phyloP scores from a whole-genome alignment of 1,140 invertebrate species.

The Gonioctena quinquepunctata region DNA sequence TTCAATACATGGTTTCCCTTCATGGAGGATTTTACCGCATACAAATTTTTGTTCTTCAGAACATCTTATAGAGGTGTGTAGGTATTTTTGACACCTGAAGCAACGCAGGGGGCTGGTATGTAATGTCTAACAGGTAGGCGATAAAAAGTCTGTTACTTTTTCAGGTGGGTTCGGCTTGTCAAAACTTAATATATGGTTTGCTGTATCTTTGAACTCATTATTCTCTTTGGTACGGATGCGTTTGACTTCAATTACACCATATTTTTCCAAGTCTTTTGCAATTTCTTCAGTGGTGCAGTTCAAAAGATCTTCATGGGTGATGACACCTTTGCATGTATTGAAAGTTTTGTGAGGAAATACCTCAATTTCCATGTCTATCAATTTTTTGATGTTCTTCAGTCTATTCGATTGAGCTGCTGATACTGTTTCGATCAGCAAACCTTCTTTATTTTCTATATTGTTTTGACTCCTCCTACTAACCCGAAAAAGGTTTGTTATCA shows the following conservation, averaged over 20 bases:
- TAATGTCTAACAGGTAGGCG: not conserved
- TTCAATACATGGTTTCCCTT: not conserved
- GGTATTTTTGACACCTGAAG: conserved; percentile 19
- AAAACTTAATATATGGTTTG: not conserved
- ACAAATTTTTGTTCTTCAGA: conserved; percentile 1
- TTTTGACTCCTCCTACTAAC: not conserved
- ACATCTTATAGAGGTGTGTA: conserved; percentile 17
- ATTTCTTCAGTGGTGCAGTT: not conserved
- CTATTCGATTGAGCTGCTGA: not conserved
- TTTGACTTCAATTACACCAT: not conserved
- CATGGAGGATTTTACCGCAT: conserved; percentile 12
- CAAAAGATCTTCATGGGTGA: not conserved
- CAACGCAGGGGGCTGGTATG: conserved; percentile 12
- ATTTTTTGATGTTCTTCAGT: not conserved
- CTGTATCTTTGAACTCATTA: not conserved
- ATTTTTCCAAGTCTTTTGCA: no score
- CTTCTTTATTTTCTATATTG: not conserved
- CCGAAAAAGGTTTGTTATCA: no score
- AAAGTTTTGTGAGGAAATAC: not conserved
- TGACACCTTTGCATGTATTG: not conserved
- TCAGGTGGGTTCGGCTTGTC: not conserved
- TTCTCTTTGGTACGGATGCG: not conserved
- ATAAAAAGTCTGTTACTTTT: not conserved
- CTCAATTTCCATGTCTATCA: not conserved
- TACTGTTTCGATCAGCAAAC: not conserved